Evolutionary conservation across 2,888 invertebrate species (phyloP).

Genomic region (Cosmia trapezina): DNA sequence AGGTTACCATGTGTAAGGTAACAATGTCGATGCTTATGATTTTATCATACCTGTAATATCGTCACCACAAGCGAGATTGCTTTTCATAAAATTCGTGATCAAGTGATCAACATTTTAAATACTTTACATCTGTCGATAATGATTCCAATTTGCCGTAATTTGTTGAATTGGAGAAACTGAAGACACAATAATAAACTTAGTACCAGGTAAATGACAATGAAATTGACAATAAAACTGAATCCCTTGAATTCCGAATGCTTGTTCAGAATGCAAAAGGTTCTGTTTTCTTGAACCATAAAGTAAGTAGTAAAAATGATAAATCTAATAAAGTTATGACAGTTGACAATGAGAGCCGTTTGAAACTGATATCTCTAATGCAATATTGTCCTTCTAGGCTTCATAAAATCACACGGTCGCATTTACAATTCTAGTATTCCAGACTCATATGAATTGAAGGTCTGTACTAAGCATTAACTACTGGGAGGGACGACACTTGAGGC

Average conservation of each 20-base stretch:
- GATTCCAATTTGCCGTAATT: constrained; percentile 15
- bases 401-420: constrained; percentile 53
- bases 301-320: constrained; percentile 15
- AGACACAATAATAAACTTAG: not conserved
- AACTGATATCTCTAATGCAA: constrained; percentile 45
- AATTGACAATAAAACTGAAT: constrained; percentile 12
- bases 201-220: constrained; percentile 8
- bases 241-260: constrained; percentile 13
- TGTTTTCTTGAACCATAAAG: constrained; percentile 16
- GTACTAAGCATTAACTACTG: constrained; percentile 49
- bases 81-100: constrained; percentile 17
- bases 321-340: constrained; percentile 29
- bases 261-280: constrained; percentile 9
- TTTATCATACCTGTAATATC: constrained; percentile 46
- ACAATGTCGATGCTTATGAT: constrained; percentile 59
- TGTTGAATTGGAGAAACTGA: constrained; percentile 9
- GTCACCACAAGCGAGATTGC: constrained; percentile 25
- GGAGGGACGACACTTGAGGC: constrained; percentile 46
- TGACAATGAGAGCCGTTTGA: constrained; percentile 7
- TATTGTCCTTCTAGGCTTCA: constrained; percentile 30
- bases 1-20: constrained; percentile 47
- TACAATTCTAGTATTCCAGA: constrained; percentile 54
- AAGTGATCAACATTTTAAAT: constrained; percentile 11
- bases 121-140: not conserved
- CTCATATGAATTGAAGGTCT: constrained; percentile 60